phyloP scores from a whole-genome alignment of 2,797 vertebrate genomes.

The Adelosebastes latens region DNA sequence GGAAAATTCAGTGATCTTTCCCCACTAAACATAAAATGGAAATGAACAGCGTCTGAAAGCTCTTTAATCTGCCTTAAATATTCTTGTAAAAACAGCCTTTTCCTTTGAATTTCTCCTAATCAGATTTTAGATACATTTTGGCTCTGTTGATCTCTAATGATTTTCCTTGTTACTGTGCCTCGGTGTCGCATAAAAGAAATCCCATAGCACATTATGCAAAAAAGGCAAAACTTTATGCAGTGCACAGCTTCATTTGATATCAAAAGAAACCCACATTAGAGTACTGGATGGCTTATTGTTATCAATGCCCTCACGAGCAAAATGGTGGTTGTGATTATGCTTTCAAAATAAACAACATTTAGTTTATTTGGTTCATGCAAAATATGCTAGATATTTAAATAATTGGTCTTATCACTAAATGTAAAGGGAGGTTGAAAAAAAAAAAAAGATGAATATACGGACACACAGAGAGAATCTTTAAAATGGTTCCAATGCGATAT shows the following conservation, averaged over 20 bases:
- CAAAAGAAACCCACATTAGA: neutral
- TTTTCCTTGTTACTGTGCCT: slow-evolving; percentile 39
- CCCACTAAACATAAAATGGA: slow-evolving; percentile 55
- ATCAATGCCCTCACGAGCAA: neutral
- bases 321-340: neutral
- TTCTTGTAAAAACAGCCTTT: slow-evolving; percentile 47
- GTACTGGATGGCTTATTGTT: neutral
- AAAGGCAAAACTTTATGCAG: slow-evolving; percentile 4
- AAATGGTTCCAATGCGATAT: slow-evolving; percentile 30
- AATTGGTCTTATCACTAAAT: neutral
- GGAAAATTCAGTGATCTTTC: slow-evolving; percentile 39
- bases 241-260: neutral
- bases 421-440: neutral
- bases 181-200: slow-evolving; percentile 9
- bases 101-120: slow-evolving; percentile 65
- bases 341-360: neutral
- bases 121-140: slow-evolving; percentile 60
- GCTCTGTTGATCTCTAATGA: slow-evolving; percentile 48
- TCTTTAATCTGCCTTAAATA: slow-evolving; percentile 70
- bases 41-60: slow-evolving; percentile 63
- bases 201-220: slow-evolving; percentile 15
- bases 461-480: slow-evolving; percentile 28
- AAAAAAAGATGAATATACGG: neutral
- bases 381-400: neutral
- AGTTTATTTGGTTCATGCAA: neutral